phyloP scores from a whole-genome alignment of 1,140 invertebrate species.

The Drosophila athabasca region DNA sequence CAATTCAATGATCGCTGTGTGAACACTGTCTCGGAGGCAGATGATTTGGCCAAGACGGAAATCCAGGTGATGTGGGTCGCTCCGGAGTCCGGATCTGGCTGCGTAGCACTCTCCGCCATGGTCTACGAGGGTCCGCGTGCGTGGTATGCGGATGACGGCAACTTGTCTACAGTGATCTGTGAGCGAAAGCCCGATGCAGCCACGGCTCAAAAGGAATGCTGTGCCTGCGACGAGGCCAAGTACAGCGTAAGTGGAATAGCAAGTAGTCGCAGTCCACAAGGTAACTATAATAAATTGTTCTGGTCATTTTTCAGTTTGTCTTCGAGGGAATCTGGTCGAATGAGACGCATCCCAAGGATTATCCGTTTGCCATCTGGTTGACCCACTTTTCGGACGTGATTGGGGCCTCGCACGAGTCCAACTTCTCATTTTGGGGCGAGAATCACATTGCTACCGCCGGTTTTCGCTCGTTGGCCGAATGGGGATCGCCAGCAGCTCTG shows the following conservation, averaged over 20 bases:
- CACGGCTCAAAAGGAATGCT: constrained; percentile 88
- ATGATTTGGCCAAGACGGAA: constrained; percentile 92
- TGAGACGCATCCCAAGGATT: constrained; percentile 98
- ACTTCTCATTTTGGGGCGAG: constrained; percentile 97
- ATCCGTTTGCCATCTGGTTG: constrained; percentile 93
- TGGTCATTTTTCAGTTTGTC: constrained; percentile 86
- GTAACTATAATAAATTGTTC: too few species aligned
- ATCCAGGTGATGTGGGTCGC: constrained; percentile 96
- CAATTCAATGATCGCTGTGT: constrained; percentile 93
- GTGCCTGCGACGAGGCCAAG: constrained; percentile 96
- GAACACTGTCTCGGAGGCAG: constrained; percentile 92
- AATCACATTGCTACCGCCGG: constrained; percentile 95
- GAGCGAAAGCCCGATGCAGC: constrained; percentile 85
- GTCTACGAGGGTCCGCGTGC: constrained; percentile 91
- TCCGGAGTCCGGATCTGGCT: constrained; percentile 92
- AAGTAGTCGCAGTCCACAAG: too few species aligned
- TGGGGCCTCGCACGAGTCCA: constrained; percentile 95
- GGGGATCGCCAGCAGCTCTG: constrained; percentile 93
- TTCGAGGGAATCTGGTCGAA: constrained; percentile 99
- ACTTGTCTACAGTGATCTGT: constrained; percentile 92
- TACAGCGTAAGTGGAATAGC: constrained; percentile 88
- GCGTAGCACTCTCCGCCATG: constrained; percentile 92
- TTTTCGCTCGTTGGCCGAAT: constrained; percentile 88
- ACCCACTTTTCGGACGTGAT: constrained; percentile 99
- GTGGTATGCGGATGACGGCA: constrained; percentile 96